Percentiles rank a stretch among this genome's conserved stretches.
phyloP scores from a whole-genome alignment of 2,888 invertebrate genomes.

The Epinotia bilunana region DNA sequence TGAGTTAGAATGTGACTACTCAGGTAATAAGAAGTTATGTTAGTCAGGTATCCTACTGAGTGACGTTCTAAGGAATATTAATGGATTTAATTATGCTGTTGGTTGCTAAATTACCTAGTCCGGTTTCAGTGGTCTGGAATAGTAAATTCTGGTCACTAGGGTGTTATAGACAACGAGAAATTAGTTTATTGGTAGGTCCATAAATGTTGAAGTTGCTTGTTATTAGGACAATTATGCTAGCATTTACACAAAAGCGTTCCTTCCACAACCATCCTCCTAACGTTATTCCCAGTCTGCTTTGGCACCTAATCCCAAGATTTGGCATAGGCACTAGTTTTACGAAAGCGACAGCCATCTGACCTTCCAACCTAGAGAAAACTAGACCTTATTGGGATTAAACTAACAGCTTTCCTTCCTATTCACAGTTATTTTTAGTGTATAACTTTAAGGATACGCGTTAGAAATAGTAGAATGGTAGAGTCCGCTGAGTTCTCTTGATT shows the following conservation, averaged over 20 bases:
- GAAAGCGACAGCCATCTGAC: too few relatives aligned
- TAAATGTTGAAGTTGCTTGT: not conserved
- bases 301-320: too few relatives aligned
- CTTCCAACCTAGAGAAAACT: too few relatives aligned
- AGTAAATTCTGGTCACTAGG: slow-evolving; percentile 19
- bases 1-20: slow-evolving; percentile 7
- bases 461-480: too few relatives aligned
- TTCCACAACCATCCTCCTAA: not conserved
- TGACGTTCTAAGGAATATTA: slow-evolving; percentile 35
- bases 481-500: too few relatives aligned
- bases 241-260: not conserved
- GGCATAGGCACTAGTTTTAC: too few relatives aligned
- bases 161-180: slow-evolving; percentile 3
- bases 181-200: not conserved
- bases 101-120: slow-evolving; percentile 16
- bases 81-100: slow-evolving; percentile 39
- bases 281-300: not conserved
- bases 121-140: slow-evolving; percentile 4
- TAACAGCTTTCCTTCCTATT: too few relatives aligned
- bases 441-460: too few relatives aligned
- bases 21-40: slow-evolving; percentile 32
- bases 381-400: too few relatives aligned
- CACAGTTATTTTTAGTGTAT: too few relatives aligned
- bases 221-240: not conserved
- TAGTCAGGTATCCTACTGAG: slow-evolving; percentile 30